Conservation (phyloP, 2,113 vertebrate species). For the Leucosticte australis region DNA sequence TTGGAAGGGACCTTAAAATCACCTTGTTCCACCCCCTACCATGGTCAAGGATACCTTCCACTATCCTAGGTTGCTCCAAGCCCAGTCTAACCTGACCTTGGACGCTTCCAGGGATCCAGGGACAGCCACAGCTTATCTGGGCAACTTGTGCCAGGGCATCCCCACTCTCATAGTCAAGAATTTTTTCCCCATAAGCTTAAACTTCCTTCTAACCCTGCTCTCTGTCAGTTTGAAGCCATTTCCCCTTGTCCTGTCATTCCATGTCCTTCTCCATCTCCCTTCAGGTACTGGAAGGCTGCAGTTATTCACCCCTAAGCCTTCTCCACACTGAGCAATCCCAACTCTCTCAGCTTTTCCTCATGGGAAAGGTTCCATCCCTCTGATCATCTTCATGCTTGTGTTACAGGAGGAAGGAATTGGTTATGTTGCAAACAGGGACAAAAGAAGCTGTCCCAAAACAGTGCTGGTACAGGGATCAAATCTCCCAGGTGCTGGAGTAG, state of each 20-base stretch:
- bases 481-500: background rate
- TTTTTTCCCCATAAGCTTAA: background rate
- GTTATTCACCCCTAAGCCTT: background rate
- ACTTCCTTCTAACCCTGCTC: background rate
- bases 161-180: accelerated
- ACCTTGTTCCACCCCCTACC: background rate
- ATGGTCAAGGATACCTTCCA: background rate
- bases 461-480: background rate
- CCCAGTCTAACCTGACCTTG: accelerated
- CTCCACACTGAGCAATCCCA: background rate
- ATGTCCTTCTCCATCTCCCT: background rate
- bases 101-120: background rate
- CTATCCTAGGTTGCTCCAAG: background rate
- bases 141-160: accelerated
- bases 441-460: background rate
- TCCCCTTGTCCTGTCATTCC: background rate
- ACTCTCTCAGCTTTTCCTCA: background rate
- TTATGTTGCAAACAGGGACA: background rate
- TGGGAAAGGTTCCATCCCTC: background rate
- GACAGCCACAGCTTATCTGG: background rate
- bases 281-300: background rate
- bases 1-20: background rate
- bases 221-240: background rate
- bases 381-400: accelerated
- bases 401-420: background rate